Base-by-base conservation (phyloP, 2,113 vertebrate genomes). In the Mirounga angustirostris region DNA sequence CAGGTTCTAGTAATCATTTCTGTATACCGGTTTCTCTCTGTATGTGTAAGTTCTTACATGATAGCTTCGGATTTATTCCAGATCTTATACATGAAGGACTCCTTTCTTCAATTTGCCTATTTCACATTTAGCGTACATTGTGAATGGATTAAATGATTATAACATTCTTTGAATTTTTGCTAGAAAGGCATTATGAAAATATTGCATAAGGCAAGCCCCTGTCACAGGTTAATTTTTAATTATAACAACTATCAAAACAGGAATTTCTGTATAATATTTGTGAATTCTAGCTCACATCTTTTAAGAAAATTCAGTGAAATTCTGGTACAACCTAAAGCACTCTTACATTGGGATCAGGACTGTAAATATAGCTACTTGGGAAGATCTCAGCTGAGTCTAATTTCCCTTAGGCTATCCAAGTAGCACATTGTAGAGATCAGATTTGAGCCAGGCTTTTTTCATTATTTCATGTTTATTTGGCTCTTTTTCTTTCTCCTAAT, bases 161-260 rank as follows among this genome's bases (percentile, higher is more conserved):
- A 90, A 65, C 63, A 71, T 95, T 96, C n/a, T 96, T 89, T 97
- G 58, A 92, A 81, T 97, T 97, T 97, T 94, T 97, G n/a, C 85
- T 95, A 50, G 88, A 88, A 96, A 96, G 30, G 12, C n/a, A 24
- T 96, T 96, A 33, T 71, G 56, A 96, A 91, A 94, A 87, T 78
- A 74, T 12, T 94, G 16, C 6, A 21, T 87, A 84, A 94, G 26
- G 9, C 40, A 85, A 78, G 9, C n/a, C 26, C 92, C 21, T 95
- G 52, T 63, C 63, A 61, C 61, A 78, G 52, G 33, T 74, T 97
- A 50, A 95, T 59, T 85, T 96, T 96, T 89, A 91, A 54, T 93
- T 93, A 36, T 71, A 58, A 83, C 9, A 63, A 36, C 14, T 28
- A 21, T 73, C n/a, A 84, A 67, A 79, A 73, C 9, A 79, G 7